Evolutionary conservation across 2,113 vertebrate genomes (phyloP).

Genomic region (Beaufortia kweichowensis): DNA sequence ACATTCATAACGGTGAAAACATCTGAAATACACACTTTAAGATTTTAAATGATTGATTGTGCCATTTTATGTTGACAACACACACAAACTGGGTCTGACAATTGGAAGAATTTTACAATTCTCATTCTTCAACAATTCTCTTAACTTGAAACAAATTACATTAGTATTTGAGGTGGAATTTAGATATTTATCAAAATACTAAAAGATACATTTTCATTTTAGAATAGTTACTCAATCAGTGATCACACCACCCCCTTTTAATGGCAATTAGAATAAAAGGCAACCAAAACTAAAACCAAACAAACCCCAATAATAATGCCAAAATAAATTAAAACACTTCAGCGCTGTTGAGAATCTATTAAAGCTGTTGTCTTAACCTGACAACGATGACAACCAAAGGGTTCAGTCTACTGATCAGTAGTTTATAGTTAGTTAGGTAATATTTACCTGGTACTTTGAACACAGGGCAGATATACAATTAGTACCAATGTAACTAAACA

Average conservation of each 20-base stretch:
- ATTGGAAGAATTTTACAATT: constrained; percentile 27
- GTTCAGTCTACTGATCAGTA: constrained; percentile 37
- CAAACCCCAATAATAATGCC: not conserved
- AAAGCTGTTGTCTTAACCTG: not conserved
- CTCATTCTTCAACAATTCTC: too few relatives aligned
- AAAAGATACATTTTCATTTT: not conserved
- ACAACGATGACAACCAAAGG: not conserved
- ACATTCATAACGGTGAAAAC: not conserved
- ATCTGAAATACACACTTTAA: not conserved
- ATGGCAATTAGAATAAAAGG: not conserved
- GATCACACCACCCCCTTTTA: not conserved
- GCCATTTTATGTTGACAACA: constrained; percentile 48
- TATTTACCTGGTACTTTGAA: not conserved
- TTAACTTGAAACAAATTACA: not conserved
- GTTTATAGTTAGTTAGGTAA: constrained; percentile 18
- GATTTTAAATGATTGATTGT: constrained; percentile 51
- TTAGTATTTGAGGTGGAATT: not conserved
- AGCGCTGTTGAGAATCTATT: not conserved
- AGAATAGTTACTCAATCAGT: not conserved
- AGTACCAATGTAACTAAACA: constrained; percentile 26
- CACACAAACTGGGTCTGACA: constrained; percentile 5
- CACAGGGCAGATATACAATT: constrained; percentile 5
- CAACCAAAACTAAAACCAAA: not conserved
- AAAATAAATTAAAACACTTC: not conserved
- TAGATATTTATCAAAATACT: not conserved